Conservation (phyloP, 2,113 vertebrate genomes). For the Leptobrachium ailaonicum region DNA sequence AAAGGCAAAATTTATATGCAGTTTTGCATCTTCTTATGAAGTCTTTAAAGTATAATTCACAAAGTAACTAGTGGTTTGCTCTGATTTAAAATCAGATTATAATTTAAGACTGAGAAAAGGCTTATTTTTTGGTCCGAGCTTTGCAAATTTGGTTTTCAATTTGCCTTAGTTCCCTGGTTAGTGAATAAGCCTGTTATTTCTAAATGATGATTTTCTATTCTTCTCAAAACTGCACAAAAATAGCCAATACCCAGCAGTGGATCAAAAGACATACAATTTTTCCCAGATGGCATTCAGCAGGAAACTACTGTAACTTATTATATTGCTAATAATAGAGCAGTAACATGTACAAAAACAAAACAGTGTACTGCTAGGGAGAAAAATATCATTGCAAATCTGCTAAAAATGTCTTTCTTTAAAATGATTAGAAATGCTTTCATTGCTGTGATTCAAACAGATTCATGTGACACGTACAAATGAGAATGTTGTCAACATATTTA, state of each 20-base stretch:
- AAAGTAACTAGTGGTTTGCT: too few relatives aligned
- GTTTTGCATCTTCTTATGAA: too few relatives aligned
- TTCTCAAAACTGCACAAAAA: conserved; percentile 14
- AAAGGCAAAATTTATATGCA: too few relatives aligned
- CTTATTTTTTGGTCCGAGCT: too few relatives aligned
- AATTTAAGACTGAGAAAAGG: too few relatives aligned
- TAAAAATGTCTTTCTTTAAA: neutral
- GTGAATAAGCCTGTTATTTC: neutral
- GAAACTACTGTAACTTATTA: conserved; percentile 14
- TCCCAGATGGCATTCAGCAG: conserved; percentile 13
- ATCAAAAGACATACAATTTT: conserved; percentile 4
- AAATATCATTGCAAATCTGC: neutral
- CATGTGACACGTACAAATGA: neutral
- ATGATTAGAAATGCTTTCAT: conserved; percentile 1
- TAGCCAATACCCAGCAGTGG: conserved; percentile 6
- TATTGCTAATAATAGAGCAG: conserved; percentile 10
- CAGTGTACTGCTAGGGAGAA: neutral
- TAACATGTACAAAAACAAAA: conserved; percentile 12
- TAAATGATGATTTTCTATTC: neutral
- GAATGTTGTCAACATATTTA: neutral
- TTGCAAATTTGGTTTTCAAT: too few relatives aligned
- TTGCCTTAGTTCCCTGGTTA: too few relatives aligned
- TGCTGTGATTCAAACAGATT: neutral
- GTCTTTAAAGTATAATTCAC: too few relatives aligned
- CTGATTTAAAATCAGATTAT: too few relatives aligned